Evolutionary conservation across 2,888 invertebrate genomes (phyloP).

Genomic region (Tetrapedia diversipes): DNA sequence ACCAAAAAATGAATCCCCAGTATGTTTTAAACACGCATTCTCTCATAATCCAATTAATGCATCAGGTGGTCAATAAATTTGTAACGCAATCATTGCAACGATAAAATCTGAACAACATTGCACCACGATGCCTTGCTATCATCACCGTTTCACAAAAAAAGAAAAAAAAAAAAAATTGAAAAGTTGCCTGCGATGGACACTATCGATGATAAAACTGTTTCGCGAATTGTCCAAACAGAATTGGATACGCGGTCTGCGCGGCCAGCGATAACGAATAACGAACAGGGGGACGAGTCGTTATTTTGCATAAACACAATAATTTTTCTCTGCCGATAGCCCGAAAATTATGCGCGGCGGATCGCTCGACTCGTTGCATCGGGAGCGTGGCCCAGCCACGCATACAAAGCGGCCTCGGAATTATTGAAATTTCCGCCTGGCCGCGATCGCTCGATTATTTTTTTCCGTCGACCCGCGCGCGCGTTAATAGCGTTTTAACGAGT

Average conservation of each 20-base stretch:
- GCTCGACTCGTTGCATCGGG: constrained; percentile 20
- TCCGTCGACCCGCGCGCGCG: not conserved
- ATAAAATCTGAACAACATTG: no score
- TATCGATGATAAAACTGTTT: not conserved
- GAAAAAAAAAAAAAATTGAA: no score
- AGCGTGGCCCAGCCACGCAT: not conserved
- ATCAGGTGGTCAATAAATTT: no score
- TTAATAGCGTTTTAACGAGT: constrained; percentile 13
- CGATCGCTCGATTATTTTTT: not conserved
- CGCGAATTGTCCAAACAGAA: no score
- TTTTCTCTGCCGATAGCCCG: not conserved
- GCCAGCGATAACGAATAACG: not conserved
- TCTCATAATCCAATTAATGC: no score
- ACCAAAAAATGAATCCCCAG: no score
- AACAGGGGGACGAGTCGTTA: not conserved
- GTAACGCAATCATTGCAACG: no score
- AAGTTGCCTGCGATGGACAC: no score
- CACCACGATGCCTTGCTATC: no score
- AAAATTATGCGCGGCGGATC: constrained; percentile 15
- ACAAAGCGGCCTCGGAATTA: constrained; percentile 11
- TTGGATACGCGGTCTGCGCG: no score
- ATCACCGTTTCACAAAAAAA: no score
- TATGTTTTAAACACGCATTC: no score
- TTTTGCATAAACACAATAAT: not conserved
- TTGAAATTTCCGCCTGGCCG: constrained; percentile 10